Conservation (phyloP, 2,113 vertebrate species). For the Chaetodon trifascialis region DNA sequence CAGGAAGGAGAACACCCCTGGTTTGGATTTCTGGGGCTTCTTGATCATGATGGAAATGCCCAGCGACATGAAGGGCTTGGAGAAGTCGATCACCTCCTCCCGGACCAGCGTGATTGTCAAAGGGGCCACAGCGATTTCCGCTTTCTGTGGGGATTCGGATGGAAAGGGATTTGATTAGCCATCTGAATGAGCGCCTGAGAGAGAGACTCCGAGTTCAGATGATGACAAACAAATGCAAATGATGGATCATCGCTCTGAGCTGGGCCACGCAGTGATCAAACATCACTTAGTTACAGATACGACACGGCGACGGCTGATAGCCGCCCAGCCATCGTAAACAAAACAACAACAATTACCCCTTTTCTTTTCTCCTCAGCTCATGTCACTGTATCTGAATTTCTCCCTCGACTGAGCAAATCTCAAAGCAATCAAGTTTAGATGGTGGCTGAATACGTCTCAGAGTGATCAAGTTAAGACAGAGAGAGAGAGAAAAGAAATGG, state of each 20-base stretch:
- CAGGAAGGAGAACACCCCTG: conserved; percentile 99
- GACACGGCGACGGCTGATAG: conserved; percentile 34
- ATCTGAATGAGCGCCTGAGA: conserved; percentile 1
- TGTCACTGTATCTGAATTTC: conserved; percentile 36
- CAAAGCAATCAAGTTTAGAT: conserved; percentile 35
- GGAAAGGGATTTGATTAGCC: conserved; percentile 35
- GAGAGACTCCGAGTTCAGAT: conserved; percentile 13
- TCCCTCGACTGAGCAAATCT: conserved; percentile 53
- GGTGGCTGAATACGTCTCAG: conserved; percentile 20
- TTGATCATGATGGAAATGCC: conserved; percentile 99
- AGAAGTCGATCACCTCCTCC: conserved; percentile 99
- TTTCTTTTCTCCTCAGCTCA: conserved; percentile 19
- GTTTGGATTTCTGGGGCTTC: conserved; percentile 99
- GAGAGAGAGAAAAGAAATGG: conserved; percentile 26
- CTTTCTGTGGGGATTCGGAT: conserved; percentile 88
- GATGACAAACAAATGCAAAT: conserved; percentile 50
- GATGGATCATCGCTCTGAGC: conserved; percentile 51
- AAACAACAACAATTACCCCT: conserved; percentile 41
- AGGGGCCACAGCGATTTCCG: conserved; percentile 99
- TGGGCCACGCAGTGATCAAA: conserved; percentile 22
- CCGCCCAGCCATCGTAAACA: conserved; percentile 39
- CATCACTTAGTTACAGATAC: conserved; percentile 58
- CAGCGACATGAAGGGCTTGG: conserved; percentile 99
- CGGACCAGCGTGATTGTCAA: conserved; percentile 99
- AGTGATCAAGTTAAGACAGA: conserved; percentile 49